A percentile compares a stretch with the other conserved stretches of the same genome.
Conservation (phyloP, 1,140 invertebrate genomes). For the Camponotus vicinus region DNA sequence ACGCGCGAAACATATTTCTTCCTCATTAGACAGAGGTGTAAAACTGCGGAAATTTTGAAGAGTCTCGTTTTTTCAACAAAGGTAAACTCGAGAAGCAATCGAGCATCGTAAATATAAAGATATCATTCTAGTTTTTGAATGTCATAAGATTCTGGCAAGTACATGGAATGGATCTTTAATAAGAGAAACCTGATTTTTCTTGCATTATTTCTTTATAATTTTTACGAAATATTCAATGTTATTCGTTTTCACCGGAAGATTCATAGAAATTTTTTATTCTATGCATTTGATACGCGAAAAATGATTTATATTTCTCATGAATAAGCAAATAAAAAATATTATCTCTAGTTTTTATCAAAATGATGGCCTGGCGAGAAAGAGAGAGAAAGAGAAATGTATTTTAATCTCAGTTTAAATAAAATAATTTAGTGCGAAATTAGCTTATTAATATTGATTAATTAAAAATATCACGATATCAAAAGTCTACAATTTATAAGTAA, state of each 20-base stretch:
- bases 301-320: not conserved
- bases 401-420: not conserved
- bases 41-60: not conserved
- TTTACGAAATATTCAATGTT: not conserved
- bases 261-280: not conserved
- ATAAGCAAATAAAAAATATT: not conserved
- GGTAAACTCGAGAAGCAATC: conserved; percentile 4
- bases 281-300: not conserved
- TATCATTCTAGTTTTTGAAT: not conserved
- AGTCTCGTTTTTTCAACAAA: conserved; percentile 7
- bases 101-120: not conserved
- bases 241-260: not conserved
- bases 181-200: too few species aligned
- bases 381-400: too few species aligned
- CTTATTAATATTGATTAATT: not conserved
- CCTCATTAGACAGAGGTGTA: conserved; percentile 9
- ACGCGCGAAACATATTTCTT: not conserved
- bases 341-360: not conserved
- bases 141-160: not conserved
- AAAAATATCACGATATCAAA: not conserved
- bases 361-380: too few species aligned
- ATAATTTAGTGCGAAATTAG: not conserved
- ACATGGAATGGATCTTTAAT: not conserved
- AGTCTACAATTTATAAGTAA: not conserved
- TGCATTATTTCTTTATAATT: not conserved